Evolutionary conservation across 1,140 invertebrate species (phyloP), one percentile per base, ranked within the genome.

Genomic region (Diorhabda carinulata): DNA sequence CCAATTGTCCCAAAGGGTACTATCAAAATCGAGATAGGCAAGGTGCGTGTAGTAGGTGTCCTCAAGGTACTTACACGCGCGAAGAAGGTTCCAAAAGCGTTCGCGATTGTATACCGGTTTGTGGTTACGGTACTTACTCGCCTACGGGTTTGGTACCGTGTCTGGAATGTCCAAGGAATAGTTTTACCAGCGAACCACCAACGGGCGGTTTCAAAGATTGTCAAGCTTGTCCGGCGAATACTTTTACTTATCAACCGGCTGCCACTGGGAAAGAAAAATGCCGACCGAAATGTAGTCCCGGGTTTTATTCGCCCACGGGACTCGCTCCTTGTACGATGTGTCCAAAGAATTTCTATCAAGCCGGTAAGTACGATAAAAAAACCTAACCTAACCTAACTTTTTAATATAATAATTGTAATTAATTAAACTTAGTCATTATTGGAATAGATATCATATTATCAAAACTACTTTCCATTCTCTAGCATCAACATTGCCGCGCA

Each of bases 71-170:
- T 5, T 98, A 96, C 76, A 99, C 98, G 0, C 87, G 89, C 77
- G 92, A 96, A 83, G 89, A 96, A 84, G 96, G 95, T 47, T 92
- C 92, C 0, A 95, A 95, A 79, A 87, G 88, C 65, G 83, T 92
- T 41, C 85, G 87, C 43, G 93, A 94, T 73, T 96, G 94, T 80
- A 86, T 95, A 67, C 95, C 96, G 5, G 95, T 98, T 44, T 98
- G 96, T 79, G 96, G 96, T 5, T 97, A 92, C 79, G 96, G 96
- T 71, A 98, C 96, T 43, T 98, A 96, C 81, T 97, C 95, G 2
- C 93, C 94, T 43, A 97, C 94, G 59, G 96, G 96, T 59, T 82
- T 98, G 60, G 94, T 98, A 43, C 96, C 96, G 9, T 98, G 96
- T 78, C 83, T 98, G 60, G 94, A 98, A 81, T 98, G 96, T 85